A percentile compares a stretch with the other conserved stretches of the same genome.
Evolutionary conservation across 2,888 invertebrate genomes (phyloP).

Genomic region (Dilophus febrilis): DNA sequence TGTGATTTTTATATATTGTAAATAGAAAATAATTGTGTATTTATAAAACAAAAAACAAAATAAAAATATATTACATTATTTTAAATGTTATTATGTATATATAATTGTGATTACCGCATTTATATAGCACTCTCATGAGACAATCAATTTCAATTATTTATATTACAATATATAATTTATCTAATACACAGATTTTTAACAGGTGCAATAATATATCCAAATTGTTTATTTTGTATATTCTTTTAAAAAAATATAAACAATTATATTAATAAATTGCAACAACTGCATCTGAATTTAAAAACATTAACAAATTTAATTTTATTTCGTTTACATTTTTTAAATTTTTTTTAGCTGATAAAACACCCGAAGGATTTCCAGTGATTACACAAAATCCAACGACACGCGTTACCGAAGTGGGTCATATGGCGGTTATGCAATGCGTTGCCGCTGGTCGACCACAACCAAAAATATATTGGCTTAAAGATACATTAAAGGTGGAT

Average conservation of each 20-base stretch:
- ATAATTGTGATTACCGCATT: too few relatives aligned
- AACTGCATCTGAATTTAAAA: not conserved
- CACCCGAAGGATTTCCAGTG: slow-evolving; percentile 83
- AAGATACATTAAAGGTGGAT: slow-evolving; percentile 80
- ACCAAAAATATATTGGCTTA: slow-evolving; percentile 79
- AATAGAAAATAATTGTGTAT: too few relatives aligned
- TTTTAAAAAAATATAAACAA: not conserved
- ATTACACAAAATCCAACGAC: slow-evolving; percentile 75
- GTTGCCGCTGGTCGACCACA: slow-evolving; percentile 71
- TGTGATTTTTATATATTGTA: too few relatives aligned
- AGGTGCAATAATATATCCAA: too few relatives aligned
- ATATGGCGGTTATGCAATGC: slow-evolving; percentile 78
- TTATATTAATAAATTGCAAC: not conserved
- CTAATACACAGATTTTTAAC: too few relatives aligned
- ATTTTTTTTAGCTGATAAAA: slow-evolving; percentile 47
- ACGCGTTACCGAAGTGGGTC: slow-evolving; percentile 91
- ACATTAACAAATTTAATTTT: too few relatives aligned
- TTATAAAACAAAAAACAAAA: too few relatives aligned
- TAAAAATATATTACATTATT: too few relatives aligned
- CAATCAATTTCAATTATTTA: too few relatives aligned
- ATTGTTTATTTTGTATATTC: slow-evolving; percentile 1
- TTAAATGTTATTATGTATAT: too few relatives aligned
- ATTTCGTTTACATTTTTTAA: slow-evolving; percentile 9
- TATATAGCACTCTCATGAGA: too few relatives aligned
- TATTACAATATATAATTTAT: too few relatives aligned